Conservation (phyloP, 92 coral and sea anemone species). For the Ricordea florida region DNA sequence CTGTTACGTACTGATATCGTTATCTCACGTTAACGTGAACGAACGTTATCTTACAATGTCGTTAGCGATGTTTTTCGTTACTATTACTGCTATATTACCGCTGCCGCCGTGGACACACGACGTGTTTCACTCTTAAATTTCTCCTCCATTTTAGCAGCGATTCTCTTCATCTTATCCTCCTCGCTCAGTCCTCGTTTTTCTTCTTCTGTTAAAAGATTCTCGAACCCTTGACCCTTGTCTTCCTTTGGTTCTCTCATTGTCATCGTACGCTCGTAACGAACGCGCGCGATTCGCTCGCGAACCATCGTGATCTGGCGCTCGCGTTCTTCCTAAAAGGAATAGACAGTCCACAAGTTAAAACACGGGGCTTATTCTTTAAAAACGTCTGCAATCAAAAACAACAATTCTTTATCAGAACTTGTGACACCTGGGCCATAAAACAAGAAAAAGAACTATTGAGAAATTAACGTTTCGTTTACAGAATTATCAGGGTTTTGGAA, state of each 20-base stretch:
- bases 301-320: conserved; percentile 94
- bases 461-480: too few species aligned
- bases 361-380: neutral
- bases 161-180: conserved; percentile 93
- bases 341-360: neutral
- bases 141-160: conserved; percentile 98
- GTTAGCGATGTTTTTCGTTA: too few species aligned
- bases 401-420: too few species aligned
- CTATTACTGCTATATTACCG: too few species aligned
- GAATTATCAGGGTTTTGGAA: too few species aligned
- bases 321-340: conserved; percentile 79
- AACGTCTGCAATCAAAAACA: too few species aligned
- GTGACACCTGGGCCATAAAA: too few species aligned
- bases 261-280: conserved; percentile 96
- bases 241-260: conserved; percentile 91
- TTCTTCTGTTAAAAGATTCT: conserved; percentile 84
- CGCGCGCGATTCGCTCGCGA: conserved; percentile 96
- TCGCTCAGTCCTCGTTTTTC: conserved; percentile 82
- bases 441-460: too few species aligned
- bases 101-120: conserved; percentile 59
- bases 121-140: conserved; percentile 87
- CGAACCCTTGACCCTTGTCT: conserved; percentile 80
- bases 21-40: too few species aligned
- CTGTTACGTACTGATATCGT: too few species aligned
- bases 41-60: too few species aligned